Conservation (phyloP, 2,888 invertebrate genomes). For the Limenitis camilla region DNA sequence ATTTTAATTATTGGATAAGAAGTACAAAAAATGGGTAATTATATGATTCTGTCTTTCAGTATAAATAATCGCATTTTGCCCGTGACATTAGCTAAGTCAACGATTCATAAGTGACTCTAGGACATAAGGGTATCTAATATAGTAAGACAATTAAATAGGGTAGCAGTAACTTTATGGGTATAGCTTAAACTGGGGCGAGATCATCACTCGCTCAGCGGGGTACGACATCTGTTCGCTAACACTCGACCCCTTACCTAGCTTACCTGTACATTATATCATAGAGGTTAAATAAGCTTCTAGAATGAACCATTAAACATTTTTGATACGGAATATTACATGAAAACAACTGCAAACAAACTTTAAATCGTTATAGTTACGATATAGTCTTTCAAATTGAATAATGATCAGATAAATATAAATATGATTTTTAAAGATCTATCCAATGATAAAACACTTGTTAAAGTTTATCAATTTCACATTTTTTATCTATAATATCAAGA, state of each 20-base stretch:
- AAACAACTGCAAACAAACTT: no score
- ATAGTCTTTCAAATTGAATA: no score
- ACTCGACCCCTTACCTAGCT: slow-evolving; percentile 33
- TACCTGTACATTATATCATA: slow-evolving; percentile 29
- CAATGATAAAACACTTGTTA: no score
- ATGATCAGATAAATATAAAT: no score
- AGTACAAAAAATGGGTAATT: no score
- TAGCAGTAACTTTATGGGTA: slow-evolving; percentile 22
- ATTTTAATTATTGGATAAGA: no score
- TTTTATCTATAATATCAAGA: no score
- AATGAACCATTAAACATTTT: no score
- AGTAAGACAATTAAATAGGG: slow-evolving; percentile 22
- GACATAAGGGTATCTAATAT: slow-evolving; percentile 9
- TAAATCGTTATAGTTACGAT: no score
- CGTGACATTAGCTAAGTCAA: not conserved
- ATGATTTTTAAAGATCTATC: no score
- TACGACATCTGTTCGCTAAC: slow-evolving; percentile 64
- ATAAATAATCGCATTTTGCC: not conserved
- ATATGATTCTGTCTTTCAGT: no score
- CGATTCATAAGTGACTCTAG: slow-evolving; percentile 1
- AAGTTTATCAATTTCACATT: no score
- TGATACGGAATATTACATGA: not conserved
- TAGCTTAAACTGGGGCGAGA: slow-evolving; percentile 25
- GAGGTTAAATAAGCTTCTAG: not conserved
- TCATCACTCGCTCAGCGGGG: slow-evolving; percentile 65